Conservation (phyloP, 2,797 vertebrate genomes). For the Alexandromys oeconomus region DNA sequence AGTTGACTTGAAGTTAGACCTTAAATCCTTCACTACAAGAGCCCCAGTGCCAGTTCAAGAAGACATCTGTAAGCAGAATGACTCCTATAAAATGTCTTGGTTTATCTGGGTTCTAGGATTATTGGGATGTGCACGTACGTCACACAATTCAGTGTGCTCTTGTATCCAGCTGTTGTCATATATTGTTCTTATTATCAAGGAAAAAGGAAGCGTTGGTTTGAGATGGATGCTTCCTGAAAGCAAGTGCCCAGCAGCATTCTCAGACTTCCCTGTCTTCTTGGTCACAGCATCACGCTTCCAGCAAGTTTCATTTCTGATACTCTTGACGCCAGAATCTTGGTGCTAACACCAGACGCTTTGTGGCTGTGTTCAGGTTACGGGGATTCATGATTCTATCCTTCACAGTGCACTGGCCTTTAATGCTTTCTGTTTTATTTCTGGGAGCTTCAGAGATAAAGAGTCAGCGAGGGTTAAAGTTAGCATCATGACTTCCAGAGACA, state of each 20-base stretch:
- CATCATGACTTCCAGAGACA: background rate
- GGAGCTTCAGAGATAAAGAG: background rate
- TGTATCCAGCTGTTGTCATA: background rate
- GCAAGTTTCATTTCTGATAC: background rate
- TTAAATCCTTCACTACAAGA: background rate
- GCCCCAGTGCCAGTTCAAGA: background rate
- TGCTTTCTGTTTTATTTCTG: background rate
- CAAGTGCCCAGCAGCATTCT: background rate
- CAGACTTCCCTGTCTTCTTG: background rate
- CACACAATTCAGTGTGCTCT: background rate
- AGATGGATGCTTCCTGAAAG: background rate
- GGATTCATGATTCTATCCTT: background rate
- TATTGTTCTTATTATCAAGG: background rate
- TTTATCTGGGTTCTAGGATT: background rate
- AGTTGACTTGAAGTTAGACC: background rate
- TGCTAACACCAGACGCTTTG: background rate
- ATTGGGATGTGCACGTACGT: too few relatives aligned
- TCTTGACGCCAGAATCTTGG: slow-evolving; percentile 22
- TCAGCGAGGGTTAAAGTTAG: fast-evolving
- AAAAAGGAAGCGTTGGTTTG: background rate
- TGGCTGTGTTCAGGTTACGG: background rate
- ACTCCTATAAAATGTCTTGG: background rate
- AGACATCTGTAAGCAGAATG: background rate
- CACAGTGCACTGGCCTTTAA: background rate
- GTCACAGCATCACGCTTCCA: background rate